These are phyloP conservation scores for Stenodera caucasica DNA, from an alignment of 2,888 invertebrate genomes.

Conservation along the genomic window DNA sequence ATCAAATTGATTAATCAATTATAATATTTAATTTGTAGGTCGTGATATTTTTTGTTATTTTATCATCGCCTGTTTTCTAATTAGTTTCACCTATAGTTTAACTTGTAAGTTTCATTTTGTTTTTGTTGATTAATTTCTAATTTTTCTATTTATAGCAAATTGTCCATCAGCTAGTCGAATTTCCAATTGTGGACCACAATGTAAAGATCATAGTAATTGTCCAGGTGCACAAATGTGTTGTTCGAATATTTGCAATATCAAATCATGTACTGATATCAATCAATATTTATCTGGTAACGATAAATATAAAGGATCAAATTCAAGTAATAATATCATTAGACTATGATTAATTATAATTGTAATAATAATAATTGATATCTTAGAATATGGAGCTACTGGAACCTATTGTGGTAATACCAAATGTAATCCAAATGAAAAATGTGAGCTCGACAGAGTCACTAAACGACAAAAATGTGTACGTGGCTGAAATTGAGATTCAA, in stretches of 20 bases:
- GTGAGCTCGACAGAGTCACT: conserved; percentile 65
- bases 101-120: conserved; percentile 14
- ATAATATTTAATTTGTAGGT: conserved; percentile 3
- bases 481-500: conserved; percentile 5
- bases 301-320: conserved; percentile 33
- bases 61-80: not conserved
- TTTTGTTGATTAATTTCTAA: too few species aligned
- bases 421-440: conserved; percentile 69
- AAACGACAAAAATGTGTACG: conserved; percentile 70
- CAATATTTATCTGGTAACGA: conserved; percentile 38
- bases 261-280: conserved; percentile 62
- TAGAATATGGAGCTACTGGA: conserved; percentile 58
- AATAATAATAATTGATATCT: conserved; percentile 16
- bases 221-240: conserved; percentile 70
- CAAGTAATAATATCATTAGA: conserved; percentile 9
- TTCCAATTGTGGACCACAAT: conserved; percentile 69
- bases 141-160: conserved; percentile 48
- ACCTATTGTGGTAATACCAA: conserved; percentile 71
- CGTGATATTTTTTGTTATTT: conserved; percentile 4
- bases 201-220: conserved; percentile 68
- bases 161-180: conserved; percentile 70
- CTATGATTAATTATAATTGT: conserved; percentile 6
- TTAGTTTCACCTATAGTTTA: conserved; percentile 3
- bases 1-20: too few species aligned
- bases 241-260: conserved; percentile 69